A percentile compares a stretch with the other conserved stretches of the same genome.
Conservation (phyloP, 23 tunicate species). For the Aplidium turbinatum region DNA sequence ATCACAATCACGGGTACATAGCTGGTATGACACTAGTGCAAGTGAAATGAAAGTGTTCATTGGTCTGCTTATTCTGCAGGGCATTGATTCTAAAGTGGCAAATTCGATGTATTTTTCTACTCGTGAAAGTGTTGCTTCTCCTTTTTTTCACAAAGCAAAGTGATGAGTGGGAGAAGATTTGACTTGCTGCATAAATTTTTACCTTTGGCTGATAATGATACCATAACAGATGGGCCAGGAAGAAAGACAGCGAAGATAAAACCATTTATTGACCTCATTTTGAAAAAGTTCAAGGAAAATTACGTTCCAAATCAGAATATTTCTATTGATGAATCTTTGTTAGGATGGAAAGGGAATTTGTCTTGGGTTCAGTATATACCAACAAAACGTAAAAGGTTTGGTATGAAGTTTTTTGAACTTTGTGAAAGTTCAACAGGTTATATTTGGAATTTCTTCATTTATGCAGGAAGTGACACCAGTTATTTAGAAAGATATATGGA, state of each 20-base stretch:
- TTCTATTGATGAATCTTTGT: constrained; percentile 11
- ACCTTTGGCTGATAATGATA: constrained; percentile 1
- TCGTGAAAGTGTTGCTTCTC: not conserved
- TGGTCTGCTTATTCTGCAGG: constrained; percentile 1
- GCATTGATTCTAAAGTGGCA: not conserved
- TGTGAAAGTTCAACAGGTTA: constrained; percentile 11
- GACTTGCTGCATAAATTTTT: not conserved
- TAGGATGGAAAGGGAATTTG: not conserved
- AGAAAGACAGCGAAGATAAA: not conserved
- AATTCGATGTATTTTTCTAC: constrained; percentile 7
- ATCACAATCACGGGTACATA: constrained; percentile 4
- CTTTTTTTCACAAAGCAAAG: constrained; percentile 1
- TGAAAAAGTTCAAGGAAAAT: constrained; percentile 2
- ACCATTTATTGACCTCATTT: not conserved
- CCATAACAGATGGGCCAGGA: not conserved
- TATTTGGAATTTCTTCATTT: constrained; percentile 7
- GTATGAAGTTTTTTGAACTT: not conserved
- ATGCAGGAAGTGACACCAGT: not conserved
- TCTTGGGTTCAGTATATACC: not conserved
- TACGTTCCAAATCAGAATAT: constrained; percentile 8
- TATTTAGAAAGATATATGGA: not conserved
- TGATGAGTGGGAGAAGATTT: constrained; percentile 5
- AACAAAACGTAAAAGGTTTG: not conserved
- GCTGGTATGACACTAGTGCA: constrained; percentile 11
- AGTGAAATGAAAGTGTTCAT: constrained; percentile 23